Evolutionary conservation across 2,888 invertebrate genomes (phyloP), one percentile per base, ranked within the genome.

Genomic region (Congeria kusceri): DNA sequence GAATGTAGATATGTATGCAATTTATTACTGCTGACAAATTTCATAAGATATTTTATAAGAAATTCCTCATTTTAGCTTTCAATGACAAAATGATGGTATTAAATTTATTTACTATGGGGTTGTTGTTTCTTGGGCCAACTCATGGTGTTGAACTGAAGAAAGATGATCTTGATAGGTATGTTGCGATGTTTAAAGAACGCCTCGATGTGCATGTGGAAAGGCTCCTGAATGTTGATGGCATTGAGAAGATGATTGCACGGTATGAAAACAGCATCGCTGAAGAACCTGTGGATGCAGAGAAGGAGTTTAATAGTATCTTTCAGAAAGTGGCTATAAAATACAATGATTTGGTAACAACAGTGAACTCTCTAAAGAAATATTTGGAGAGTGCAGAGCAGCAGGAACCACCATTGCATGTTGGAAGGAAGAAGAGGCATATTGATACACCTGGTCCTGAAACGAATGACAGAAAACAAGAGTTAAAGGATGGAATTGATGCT

Each of bases 191-290:
- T 9, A 56, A 56, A 18, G 56, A 25, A 4, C 56, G 25, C 56
- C 56, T 39, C 15, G 39, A 39, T 39, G 11, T 1, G 13, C 39
- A 39, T 9, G 39, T 39, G 39, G 39, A 9, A 15, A 39, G 39
- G 39, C 39, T 39, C 13, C 39, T 39, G 39, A 11, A 39, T 39
- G 39, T 39, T 39, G 11, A 11, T 7, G 44, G 75, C 27, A 61
- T 82, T 27, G 44, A 69, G 59, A 61, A 47, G 11, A 82, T 76
- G 75, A 57, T 82, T 2, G 39, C 44, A n/a, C 44, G 61, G 15
- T 59, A 64, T 58, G 78, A 78, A 47, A 61, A 49, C 25, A 64
- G 72, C n/a, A 65, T 82, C 7, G 53, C 63, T 13, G 47, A 61
- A 32, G 64, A 27, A 1, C 62, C 63, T 47, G 72, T 82, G 44